Percentiles rank a stretch among this genome's conserved stretches.
These are phyloP conservation scores for Mesochorus sp. DNA, from an alignment of 2,888 invertebrate genomes.

Conservation along the genomic window DNA sequence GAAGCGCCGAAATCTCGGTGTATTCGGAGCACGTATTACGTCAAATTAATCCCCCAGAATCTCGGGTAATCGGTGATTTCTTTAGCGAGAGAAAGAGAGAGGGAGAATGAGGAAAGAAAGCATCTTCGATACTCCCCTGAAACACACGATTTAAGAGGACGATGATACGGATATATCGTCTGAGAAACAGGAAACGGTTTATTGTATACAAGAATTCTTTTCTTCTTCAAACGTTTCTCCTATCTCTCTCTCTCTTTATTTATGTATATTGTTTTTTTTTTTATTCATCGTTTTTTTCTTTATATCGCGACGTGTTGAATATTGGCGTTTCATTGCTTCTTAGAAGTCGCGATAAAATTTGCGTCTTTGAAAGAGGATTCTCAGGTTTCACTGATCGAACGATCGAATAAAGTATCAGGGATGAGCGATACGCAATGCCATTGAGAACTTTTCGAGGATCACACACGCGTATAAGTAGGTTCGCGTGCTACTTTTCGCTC, in stretches of 20 bases:
- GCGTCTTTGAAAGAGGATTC: constrained; percentile 23
- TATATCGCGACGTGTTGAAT: constrained; percentile 35
- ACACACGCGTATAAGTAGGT: background rate
- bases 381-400: constrained; percentile 60
- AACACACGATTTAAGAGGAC: background rate
- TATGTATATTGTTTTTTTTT: background rate
- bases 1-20: constrained; percentile 22
- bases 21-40: constrained; percentile 67
- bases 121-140: too few relatives aligned
- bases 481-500: too few relatives aligned
- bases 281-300: background rate
- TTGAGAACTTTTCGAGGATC: background rate
- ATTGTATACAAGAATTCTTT: constrained; percentile 37
- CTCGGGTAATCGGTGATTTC: constrained; percentile 52
- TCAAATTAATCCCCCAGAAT: constrained; percentile 61
- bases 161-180: background rate
- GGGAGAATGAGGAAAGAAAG: background rate
- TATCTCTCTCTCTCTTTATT: background rate
- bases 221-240: background rate
- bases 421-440: background rate
- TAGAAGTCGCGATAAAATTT: constrained; percentile 38
- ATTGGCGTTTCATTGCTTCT: constrained; percentile 26
- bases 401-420: constrained; percentile 8
- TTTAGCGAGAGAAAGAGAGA: background rate
- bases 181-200: constrained; percentile 31